These are phyloP conservation scores for Alauda arvensis DNA, from an alignment of 2,797 vertebrate genomes.

Conservation along the genomic window DNA sequence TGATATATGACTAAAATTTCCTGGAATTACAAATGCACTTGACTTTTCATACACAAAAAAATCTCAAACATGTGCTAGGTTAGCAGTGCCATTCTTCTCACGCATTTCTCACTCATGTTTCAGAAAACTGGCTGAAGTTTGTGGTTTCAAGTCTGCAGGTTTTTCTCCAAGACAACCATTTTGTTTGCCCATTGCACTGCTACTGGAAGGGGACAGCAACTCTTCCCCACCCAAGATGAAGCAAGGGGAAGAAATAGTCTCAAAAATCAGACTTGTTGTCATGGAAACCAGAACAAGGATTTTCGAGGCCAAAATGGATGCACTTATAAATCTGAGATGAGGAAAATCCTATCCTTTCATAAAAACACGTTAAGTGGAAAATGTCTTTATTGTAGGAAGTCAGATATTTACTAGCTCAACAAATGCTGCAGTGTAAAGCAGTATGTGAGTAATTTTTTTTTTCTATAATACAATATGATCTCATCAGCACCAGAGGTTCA, in stretches of 20 bases:
- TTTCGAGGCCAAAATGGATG: not conserved
- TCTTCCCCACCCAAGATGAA: constrained; percentile 1
- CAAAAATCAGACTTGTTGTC: constrained; percentile 36
- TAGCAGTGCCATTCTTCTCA: not conserved
- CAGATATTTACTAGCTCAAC: not conserved
- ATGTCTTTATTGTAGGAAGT: not conserved
- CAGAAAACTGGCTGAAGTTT: not conserved
- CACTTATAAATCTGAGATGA: not conserved
- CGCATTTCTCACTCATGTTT: not conserved
- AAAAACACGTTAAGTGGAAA: not conserved
- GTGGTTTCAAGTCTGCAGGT: not conserved
- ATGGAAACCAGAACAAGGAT: constrained; percentile 45
- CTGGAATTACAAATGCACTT: not conserved
- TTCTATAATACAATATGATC: not conserved
- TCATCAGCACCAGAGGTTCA: not conserved
- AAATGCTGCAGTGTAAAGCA: not conserved
- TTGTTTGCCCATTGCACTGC: not conserved
- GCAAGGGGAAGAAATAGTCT: constrained; percentile 9
- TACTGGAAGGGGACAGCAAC: constrained; percentile 4
- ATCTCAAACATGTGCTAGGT: not conserved
- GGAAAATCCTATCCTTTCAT: not conserved
- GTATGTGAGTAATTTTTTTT: not conserved
- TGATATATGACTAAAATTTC: not conserved
- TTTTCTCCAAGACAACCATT: not conserved
- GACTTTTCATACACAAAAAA: not conserved